Conservation (phyloP, 1,140 invertebrate genomes). For the Maconellicoccus hirsutus region DNA sequence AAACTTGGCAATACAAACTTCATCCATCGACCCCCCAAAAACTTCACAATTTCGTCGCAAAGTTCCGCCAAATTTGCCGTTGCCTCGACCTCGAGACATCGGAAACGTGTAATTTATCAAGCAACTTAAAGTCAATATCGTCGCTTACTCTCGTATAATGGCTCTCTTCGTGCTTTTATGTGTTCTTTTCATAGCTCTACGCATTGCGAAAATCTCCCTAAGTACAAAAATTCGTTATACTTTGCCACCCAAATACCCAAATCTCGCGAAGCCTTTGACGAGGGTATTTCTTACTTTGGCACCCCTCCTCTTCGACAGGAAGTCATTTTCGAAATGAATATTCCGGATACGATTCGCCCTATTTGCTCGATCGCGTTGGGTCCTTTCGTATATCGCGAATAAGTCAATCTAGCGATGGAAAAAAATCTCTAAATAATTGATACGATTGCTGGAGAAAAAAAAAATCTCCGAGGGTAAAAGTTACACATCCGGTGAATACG, state of each 20-base stretch:
- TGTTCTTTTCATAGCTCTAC: background rate
- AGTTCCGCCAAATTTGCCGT: background rate
- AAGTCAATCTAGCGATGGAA: background rate
- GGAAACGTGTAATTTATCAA: constrained; percentile 5
- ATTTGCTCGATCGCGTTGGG: background rate
- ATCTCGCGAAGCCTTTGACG: too few relatives aligned
- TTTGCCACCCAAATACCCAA: background rate
- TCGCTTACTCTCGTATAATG: background rate
- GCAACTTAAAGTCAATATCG: constrained; percentile 8
- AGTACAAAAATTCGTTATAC: background rate
- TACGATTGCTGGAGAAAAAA: background rate
- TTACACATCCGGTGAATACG: background rate
- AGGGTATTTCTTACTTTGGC: background rate
- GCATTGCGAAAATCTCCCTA: background rate
- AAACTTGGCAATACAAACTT: background rate
- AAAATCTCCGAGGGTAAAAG: background rate
- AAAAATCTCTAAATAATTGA: background rate
- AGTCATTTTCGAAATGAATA: background rate
- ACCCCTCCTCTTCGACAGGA: background rate
- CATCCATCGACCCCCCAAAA: background rate
- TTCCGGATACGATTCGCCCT: background rate
- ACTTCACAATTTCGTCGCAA: background rate
- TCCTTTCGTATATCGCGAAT: background rate
- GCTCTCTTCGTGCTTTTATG: background rate
- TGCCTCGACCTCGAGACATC: background rate